Evolutionary conservation across 2,888 invertebrate species (phyloP).

Genomic region (Crematogaster levior): DNA sequence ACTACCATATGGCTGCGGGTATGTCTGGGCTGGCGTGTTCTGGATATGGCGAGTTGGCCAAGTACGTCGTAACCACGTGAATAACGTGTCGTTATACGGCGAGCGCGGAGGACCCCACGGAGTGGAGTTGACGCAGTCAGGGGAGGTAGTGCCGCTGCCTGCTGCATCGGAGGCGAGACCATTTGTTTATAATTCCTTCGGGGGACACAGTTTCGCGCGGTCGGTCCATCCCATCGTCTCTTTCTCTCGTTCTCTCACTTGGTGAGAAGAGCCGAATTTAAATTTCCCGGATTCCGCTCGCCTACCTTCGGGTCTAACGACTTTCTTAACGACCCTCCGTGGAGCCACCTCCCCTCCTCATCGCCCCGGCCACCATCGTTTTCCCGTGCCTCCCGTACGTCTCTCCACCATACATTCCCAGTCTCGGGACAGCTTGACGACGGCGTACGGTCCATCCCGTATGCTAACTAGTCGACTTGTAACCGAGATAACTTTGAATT

Average conservation of each 20-base stretch:
- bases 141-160: background rate
- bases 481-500: slow-evolving; percentile 70
- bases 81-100: slow-evolving; percentile 72
- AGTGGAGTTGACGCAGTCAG: slow-evolving; percentile 21
- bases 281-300: slow-evolving; percentile 71
- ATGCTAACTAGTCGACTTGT: slow-evolving; percentile 66
- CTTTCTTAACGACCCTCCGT: slow-evolving; percentile 77
- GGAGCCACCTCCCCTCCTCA: slow-evolving; percentile 25
- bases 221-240: slow-evolving; percentile 18
- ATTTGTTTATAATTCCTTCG: slow-evolving; percentile 75
- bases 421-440: slow-evolving; percentile 60
- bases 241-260: slow-evolving; percentile 25
- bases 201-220: slow-evolving; percentile 33
- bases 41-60: slow-evolving; percentile 71
- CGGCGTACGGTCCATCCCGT: slow-evolving; percentile 48
- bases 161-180: slow-evolving; percentile 46
- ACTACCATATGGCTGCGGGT: slow-evolving; percentile 29
- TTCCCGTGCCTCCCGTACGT: slow-evolving; percentile 23
- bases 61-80: slow-evolving; percentile 75
- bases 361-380: slow-evolving; percentile 10
- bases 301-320: slow-evolving; percentile 70
- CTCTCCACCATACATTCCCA: slow-evolving; percentile 12
- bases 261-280: slow-evolving; percentile 72
- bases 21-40: slow-evolving; percentile 75
- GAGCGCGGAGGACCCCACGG: background rate